phyloP scores from a whole-genome alignment of 2,113 vertebrate species.

The Argyrosomus japonicus region DNA sequence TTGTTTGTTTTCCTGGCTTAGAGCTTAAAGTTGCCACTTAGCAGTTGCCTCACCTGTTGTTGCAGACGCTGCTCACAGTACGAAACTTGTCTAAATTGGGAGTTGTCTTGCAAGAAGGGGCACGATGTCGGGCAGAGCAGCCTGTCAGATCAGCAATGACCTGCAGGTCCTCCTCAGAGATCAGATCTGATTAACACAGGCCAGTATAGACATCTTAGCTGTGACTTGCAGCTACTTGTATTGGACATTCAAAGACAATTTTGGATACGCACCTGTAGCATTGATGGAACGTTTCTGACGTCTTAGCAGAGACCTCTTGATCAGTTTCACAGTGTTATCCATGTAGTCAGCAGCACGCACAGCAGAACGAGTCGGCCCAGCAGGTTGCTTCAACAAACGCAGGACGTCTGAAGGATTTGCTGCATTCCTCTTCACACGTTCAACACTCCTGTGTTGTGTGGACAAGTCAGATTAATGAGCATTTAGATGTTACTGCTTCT shows the following conservation, averaged over 20 bases:
- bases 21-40: background rate
- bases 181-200: conserved; percentile 78
- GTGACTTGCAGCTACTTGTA: background rate
- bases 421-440: conserved; percentile 65
- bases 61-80: conserved; percentile 85
- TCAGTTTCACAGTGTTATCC: conserved; percentile 79
- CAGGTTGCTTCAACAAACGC: conserved; percentile 85
- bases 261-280: conserved; percentile 81
- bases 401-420: conserved; percentile 81
- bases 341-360: conserved; percentile 87
- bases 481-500: background rate
- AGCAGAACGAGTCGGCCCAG: conserved; percentile 65
- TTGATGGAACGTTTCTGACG: conserved; percentile 81
- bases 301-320: conserved; percentile 70
- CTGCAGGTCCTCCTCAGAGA: conserved; percentile 79
- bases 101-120: conserved; percentile 63
- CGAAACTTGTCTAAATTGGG: conserved; percentile 60
- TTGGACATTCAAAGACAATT: background rate
- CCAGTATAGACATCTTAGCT: background rate
- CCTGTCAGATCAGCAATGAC: conserved; percentile 82
- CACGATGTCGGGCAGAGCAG: conserved; percentile 79
- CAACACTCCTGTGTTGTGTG: conserved; percentile 79
- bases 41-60: conserved; percentile 83
- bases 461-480: background rate
- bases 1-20: background rate